A percentile compares a stretch with the other conserved stretches of the same genome.
These are phyloP conservation scores for Tinamus major DNA, from an alignment of 2,797 vertebrate genomes.

Conservation along the genomic window DNA sequence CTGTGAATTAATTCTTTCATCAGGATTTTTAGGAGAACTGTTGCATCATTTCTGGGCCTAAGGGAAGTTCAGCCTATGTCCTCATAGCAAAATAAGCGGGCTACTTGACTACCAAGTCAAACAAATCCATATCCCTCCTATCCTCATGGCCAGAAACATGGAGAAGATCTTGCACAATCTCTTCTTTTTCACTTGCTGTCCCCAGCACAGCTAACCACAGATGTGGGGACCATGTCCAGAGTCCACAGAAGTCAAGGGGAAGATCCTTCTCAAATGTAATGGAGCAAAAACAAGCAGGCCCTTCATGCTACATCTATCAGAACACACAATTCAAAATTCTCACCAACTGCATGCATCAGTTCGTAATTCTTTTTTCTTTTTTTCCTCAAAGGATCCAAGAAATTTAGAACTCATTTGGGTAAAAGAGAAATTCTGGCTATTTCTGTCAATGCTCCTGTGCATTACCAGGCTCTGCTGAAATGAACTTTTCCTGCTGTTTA, in stretches of 20 bases:
- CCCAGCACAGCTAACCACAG: constrained; percentile 45
- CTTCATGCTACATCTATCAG: background rate
- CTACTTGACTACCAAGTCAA: constrained; percentile 5
- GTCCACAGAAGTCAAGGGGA: background rate
- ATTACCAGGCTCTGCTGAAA: background rate
- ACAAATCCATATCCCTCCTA: constrained; percentile 43
- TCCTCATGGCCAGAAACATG: background rate
- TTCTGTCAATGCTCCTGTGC: background rate
- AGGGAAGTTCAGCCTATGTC: constrained; percentile 17
- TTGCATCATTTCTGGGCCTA: constrained; percentile 33
- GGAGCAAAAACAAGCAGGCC: background rate
- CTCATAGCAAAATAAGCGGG: background rate
- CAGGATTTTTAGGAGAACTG: constrained; percentile 18
- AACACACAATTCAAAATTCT: background rate
- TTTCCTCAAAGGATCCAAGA: background rate
- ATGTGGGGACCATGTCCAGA: constrained; percentile 30
- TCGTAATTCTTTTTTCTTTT: background rate
- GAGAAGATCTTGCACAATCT: constrained; percentile 52
- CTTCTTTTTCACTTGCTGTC: constrained; percentile 41
- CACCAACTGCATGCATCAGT: background rate
- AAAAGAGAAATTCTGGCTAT: background rate
- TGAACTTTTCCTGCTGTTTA: background rate
- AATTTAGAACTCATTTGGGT: background rate
- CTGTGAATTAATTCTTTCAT: constrained; percentile 60
- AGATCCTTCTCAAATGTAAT: background rate